Percentiles rank a stretch among this genome's conserved stretches.
Evolutionary conservation across 2,888 invertebrate genomes (phyloP).

Genomic region (Dryococelus australis): DNA sequence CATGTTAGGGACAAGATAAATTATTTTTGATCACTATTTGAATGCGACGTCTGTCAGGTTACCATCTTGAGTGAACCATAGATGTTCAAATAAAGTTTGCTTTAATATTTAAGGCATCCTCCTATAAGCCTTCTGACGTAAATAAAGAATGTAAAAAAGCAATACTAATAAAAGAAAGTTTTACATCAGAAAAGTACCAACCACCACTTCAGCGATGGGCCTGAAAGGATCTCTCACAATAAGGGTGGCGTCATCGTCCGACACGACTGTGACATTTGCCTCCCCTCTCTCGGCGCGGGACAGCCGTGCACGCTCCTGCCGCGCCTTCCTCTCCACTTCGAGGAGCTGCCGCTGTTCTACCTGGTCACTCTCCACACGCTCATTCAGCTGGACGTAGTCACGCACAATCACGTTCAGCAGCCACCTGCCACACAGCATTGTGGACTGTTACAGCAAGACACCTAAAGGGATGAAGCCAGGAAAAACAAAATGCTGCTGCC

Average conservation of each 20-base stretch:
- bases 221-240: conserved; percentile 40
- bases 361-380: conserved; percentile 69
- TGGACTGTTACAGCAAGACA: background rate
- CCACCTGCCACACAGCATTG: conserved; percentile 60
- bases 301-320: conserved; percentile 36
- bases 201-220: conserved; percentile 38
- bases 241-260: conserved; percentile 27
- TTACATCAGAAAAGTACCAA: background rate
- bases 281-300: conserved; percentile 37
- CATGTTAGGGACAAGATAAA: too few species aligned
- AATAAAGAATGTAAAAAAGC: too few species aligned
- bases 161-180: background rate
- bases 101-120: too few species aligned
- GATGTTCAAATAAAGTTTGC: too few species aligned
- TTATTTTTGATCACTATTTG: too few species aligned
- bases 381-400: conserved; percentile 70
- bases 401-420: conserved; percentile 71
- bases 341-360: conserved; percentile 61
- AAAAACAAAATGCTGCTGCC: too few species aligned
- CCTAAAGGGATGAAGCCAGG: too few species aligned
- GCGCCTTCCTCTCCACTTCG: conserved; percentile 61
- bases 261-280: background rate
- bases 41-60: too few species aligned
- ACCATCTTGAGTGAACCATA: too few species aligned
- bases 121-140: too few species aligned